A percentile compares a stretch with the other conserved stretches of the same genome.
phyloP scores from a whole-genome alignment of 2,888 invertebrate species.

The Monoplex corrugatus region DNA sequence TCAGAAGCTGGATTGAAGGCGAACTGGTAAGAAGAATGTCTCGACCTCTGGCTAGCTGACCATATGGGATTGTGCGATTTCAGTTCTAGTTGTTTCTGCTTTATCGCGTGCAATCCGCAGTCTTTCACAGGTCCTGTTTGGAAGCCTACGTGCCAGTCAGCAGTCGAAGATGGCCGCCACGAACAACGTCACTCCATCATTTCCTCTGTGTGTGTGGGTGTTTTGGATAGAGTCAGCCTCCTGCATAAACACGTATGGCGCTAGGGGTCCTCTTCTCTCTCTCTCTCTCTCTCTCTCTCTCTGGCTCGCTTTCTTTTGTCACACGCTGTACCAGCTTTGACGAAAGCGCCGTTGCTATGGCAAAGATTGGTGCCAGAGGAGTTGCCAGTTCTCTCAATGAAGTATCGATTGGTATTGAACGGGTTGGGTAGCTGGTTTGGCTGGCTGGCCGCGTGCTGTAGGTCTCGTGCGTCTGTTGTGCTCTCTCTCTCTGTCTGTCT shows the following conservation, averaged over 20 bases:
- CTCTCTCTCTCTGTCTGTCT: not conserved
- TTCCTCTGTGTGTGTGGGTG: not conserved
- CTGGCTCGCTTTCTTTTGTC: not conserved
- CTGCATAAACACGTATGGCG: not conserved
- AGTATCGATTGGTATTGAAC: conserved; percentile 22
- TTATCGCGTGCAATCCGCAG: too few relatives aligned
- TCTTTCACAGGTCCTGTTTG: too few relatives aligned
- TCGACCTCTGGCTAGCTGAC: too few relatives aligned
- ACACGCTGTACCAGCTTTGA: not conserved
- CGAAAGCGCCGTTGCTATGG: conserved; percentile 41
- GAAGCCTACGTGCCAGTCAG: not conserved
- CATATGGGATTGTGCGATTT: too few relatives aligned
- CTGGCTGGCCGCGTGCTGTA: not conserved
- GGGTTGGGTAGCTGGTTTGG: too few relatives aligned
- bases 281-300: conserved; percentile 5
- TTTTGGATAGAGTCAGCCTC: not conserved
- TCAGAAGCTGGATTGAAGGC: too few relatives aligned
- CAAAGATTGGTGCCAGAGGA: not conserved
- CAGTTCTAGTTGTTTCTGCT: too few relatives aligned
- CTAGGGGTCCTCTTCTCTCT: too few relatives aligned
- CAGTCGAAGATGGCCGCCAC: conserved; percentile 14
- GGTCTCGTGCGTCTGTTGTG: not conserved
- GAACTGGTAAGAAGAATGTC: too few relatives aligned
- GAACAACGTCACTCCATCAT: not conserved
- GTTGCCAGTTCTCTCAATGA: not conserved